phyloP scores from a whole-genome alignment of 2,888 invertebrate genomes.

The Lampropteryx suffumata region DNA sequence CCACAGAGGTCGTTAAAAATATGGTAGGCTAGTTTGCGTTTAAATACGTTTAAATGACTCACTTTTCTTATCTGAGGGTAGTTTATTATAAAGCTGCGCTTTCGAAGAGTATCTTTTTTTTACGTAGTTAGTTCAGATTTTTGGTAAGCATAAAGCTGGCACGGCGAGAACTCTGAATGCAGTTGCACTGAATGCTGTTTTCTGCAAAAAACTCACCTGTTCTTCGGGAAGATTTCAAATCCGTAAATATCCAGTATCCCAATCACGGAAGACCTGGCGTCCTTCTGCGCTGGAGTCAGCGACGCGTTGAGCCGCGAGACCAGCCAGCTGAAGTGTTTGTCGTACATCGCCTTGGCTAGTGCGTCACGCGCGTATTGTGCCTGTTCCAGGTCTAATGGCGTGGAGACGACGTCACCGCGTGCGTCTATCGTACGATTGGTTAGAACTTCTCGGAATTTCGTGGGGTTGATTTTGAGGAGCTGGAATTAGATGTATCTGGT shows the following conservation, averaged over 20 bases:
- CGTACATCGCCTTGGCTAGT: slow-evolving; percentile 95
- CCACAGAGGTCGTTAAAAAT: too few relatives aligned
- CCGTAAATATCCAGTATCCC: slow-evolving; percentile 97
- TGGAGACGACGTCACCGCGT: slow-evolving; percentile 90
- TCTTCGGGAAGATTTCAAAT: slow-evolving; percentile 95
- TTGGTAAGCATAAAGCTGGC: too few relatives aligned
- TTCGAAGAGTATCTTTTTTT: too few relatives aligned
- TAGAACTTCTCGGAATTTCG: slow-evolving; percentile 87
- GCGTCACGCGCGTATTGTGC: slow-evolving; percentile 95
- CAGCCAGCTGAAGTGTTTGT: slow-evolving; percentile 95
- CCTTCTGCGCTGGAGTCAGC: slow-evolving; percentile 83
- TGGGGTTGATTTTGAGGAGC: slow-evolving; percentile 88
- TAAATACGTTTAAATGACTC: too few relatives aligned
- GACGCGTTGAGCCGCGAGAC: slow-evolving; percentile 91
- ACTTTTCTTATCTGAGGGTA: too few relatives aligned
- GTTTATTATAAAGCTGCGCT: too few relatives aligned
- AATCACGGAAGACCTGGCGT: slow-evolving; percentile 86
- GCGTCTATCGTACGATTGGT: slow-evolving; percentile 94
- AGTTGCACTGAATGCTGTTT: too few relatives aligned
- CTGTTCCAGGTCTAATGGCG: slow-evolving; percentile 90
- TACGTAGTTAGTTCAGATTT: too few relatives aligned
- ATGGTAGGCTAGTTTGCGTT: too few relatives aligned
- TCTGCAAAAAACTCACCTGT: slow-evolving; percentile 82
- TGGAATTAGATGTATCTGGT: slow-evolving; percentile 48
- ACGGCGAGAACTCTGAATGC: too few relatives aligned